These are phyloP conservation scores for Rhegmatorhina hoffmannsi DNA, from an alignment of 2,113 vertebrate genomes.

Conservation along the genomic window DNA sequence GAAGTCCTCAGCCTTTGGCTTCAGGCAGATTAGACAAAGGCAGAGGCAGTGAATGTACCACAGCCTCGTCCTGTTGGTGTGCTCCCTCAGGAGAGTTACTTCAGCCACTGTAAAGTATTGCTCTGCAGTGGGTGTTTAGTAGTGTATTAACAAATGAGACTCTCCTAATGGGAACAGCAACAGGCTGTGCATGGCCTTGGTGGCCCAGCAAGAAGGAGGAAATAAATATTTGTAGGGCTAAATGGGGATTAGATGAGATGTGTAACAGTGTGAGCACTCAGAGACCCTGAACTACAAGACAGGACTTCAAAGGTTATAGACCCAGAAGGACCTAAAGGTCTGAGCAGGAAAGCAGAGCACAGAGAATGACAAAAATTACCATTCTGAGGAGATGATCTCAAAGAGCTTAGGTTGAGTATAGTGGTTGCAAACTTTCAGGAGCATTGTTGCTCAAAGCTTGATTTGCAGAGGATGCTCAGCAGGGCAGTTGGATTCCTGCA, in stretches of 20 bases:
- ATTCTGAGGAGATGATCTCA: not conserved
- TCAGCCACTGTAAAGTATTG: not conserved
- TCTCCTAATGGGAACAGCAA: not conserved
- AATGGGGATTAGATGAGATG: not conserved
- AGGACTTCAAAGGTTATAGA: not conserved
- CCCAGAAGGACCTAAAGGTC: not conserved
- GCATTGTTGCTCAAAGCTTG: fast-evolving
- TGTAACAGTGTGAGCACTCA: not conserved
- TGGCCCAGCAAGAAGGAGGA: not conserved
- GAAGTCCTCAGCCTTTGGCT: not conserved
- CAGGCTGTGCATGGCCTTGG: not conserved
- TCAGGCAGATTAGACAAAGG: not conserved
- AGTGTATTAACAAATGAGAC: not conserved
- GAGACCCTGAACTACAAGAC: not conserved
- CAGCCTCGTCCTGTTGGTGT: not conserved
- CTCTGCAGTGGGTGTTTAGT: not conserved
- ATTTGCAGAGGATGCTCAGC: not conserved
- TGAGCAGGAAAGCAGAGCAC: not conserved
- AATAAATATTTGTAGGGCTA: not conserved
- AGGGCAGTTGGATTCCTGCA: not conserved
- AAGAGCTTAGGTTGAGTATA: not conserved
- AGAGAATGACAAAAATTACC: not conserved
- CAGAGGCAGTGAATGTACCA: not conserved
- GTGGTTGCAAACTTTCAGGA: not conserved
- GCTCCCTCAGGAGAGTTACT: not conserved